Conservation (phyloP, 2,888 invertebrate species). For the Nephrotoma appendiculata region DNA sequence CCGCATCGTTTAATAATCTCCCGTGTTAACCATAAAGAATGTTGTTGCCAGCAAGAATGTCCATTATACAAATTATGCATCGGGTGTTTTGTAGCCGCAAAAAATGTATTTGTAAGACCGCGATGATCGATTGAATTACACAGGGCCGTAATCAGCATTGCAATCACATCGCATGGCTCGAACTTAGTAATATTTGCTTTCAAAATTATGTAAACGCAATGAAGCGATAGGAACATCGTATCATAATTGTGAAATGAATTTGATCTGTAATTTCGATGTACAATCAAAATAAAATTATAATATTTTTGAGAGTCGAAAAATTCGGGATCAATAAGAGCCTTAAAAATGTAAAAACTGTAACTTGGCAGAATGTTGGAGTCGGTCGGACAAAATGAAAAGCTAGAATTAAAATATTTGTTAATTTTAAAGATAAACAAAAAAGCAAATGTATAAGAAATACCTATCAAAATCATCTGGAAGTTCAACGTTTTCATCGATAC, state of each 20-base stretch:
- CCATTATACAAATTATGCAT: neutral
- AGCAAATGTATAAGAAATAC: neutral
- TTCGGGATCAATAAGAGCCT: neutral
- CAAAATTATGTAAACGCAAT: constrained; percentile 43
- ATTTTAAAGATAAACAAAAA: neutral
- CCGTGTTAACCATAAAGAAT: neutral
- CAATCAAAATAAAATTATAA: neutral
- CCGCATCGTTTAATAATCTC: neutral
- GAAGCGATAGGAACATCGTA: constrained; percentile 29
- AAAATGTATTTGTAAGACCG: neutral
- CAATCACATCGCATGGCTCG: neutral
- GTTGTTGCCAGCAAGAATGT: neutral
- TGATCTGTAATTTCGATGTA: constrained; percentile 31
- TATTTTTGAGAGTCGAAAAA: neutral
- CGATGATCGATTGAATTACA: neutral
- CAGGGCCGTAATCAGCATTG: neutral
- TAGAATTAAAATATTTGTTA: neutral
- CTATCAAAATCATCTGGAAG: neutral
- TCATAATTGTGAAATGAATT: constrained; percentile 48
- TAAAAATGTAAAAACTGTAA: neutral
- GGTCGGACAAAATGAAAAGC: neutral
- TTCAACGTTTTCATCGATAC: neutral
- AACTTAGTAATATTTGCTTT: neutral
- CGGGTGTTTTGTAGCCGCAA: neutral
- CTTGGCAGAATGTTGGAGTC: neutral